Evolutionary conservation across 2,797 vertebrate genomes (phyloP), one percentile per base, ranked within the genome.

Genomic region (Hydrolagus colliei): DNA sequence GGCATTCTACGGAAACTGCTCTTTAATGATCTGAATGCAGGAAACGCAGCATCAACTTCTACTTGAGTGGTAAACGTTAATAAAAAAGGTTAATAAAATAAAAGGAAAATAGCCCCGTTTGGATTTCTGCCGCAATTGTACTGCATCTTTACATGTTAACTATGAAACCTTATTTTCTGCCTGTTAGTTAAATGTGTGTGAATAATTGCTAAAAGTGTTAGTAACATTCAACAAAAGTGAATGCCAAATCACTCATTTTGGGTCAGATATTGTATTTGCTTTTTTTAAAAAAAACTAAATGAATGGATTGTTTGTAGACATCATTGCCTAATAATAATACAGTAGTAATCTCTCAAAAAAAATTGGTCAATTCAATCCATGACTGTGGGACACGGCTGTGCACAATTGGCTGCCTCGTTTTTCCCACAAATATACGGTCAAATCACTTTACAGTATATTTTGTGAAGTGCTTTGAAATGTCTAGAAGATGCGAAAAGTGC

Each of bases 1-100:
- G 94, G 92, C 87, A 96, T 99, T 92, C 93, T 99, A 72, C 95
- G 92, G 89, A 96, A 95, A 89, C 91, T 98, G 86, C 93, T 98
- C 86, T 97, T 96, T 87, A 88, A 86, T 41, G 90, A 91, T 41
- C 79, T 68, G 86, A 86, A 90, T 86, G 0, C 9, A 2, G 89
- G 80, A 65, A 91, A 91, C 86, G 86, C 62, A 18, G 90, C 27
- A 84, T 84, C 32, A 22, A 27, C 18, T 71, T 71, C 65, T 68
- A 27, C 65, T 84, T 84, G 79, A 84, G 10, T 68, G 79, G 4
- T 20, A 35, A 41, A 68, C 63, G 79, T 84, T 84, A 84, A 84
- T 84, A 84, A 27, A 27, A 27, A 27, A 27, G 27, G 27, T 27
- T 27, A 27, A 27, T 27, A 27, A 27, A 27, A 27, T 27, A 27